A percentile compares a stretch with the other conserved stretches of the same genome.
These are phyloP conservation scores for Tarsius wallacei DNA, from an alignment of 2,797 vertebrate species.

Conservation along the genomic window DNA sequence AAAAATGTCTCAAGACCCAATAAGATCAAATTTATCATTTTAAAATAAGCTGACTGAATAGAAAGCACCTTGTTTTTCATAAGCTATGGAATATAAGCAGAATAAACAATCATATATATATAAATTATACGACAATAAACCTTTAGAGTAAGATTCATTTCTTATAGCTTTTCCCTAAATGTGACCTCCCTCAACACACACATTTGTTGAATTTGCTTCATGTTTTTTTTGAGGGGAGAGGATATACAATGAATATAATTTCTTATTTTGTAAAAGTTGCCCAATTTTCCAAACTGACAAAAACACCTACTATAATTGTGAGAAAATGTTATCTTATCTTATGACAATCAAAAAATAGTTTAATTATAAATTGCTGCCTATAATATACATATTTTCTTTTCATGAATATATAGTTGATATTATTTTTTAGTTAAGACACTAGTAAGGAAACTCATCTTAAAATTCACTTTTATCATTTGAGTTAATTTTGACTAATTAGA, in stretches of 20 bases:
- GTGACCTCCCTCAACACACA: background rate
- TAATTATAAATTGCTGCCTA: slow-evolving; percentile 20
- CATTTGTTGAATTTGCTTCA: background rate
- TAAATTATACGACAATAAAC: background rate
- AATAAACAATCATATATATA: slow-evolving; percentile 14
- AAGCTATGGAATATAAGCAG: slow-evolving; percentile 32
- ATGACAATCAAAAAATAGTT: background rate
- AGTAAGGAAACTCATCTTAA: slow-evolving; percentile 15
- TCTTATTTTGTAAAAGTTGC: slow-evolving; percentile 56
- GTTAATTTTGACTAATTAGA: slow-evolving; percentile 55
- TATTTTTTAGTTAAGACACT: background rate
- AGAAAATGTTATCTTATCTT: slow-evolving; percentile 6
- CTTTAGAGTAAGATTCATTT: slow-evolving; percentile 18
- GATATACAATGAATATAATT: background rate
- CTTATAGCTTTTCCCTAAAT: slow-evolving; percentile 44
- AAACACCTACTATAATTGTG: background rate
- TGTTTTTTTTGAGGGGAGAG: background rate
- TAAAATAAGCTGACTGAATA: slow-evolving; percentile 33
- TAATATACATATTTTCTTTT: background rate
- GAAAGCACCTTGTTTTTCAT: background rate
- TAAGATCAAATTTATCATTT: slow-evolving; percentile 22
- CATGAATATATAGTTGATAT: background rate
- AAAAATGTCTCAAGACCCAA: background rate
- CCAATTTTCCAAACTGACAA: background rate
- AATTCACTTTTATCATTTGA: slow-evolving; percentile 38